These are phyloP conservation scores for Brachypteracias leptosomus DNA, from an alignment of 2,113 vertebrate species.

Conservation along the genomic window DNA sequence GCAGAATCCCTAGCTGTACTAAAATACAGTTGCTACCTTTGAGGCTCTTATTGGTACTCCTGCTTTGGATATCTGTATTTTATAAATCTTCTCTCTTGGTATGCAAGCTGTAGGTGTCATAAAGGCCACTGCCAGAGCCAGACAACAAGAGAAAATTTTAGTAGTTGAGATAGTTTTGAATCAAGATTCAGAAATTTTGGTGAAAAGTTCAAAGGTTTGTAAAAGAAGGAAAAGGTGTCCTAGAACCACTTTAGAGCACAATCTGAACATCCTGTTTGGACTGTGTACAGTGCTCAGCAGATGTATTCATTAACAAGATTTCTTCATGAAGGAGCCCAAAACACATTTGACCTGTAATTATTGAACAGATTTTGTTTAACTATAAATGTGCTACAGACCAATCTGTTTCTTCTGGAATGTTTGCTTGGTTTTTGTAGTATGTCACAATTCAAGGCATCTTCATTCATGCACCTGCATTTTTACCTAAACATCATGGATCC, in stretches of 20 bases:
- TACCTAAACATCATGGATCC: neutral
- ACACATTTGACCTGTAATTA: slow-evolving; percentile 27
- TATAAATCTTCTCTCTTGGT: neutral
- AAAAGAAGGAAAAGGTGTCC: neutral
- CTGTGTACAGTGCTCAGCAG: neutral
- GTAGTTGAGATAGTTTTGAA: neutral
- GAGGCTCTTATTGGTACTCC: neutral
- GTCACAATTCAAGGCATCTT: neutral
- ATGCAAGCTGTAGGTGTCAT: neutral
- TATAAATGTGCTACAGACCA: neutral
- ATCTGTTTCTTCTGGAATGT: neutral
- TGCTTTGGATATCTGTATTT: neutral
- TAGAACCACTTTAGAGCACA: neutral
- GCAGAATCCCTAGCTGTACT: neutral
- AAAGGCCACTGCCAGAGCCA: neutral
- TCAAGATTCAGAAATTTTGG: neutral
- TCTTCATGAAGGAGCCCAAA: neutral
- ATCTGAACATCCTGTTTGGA: neutral
- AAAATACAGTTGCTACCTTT: neutral
- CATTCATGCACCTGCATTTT: neutral
- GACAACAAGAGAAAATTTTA: neutral
- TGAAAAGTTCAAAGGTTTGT: neutral
- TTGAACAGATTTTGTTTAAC: slow-evolving; percentile 52
- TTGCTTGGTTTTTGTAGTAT: neutral
- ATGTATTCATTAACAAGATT: neutral